Conservation (phyloP, 2,113 vertebrate species). For the Petrocephalus zakoni region DNA sequence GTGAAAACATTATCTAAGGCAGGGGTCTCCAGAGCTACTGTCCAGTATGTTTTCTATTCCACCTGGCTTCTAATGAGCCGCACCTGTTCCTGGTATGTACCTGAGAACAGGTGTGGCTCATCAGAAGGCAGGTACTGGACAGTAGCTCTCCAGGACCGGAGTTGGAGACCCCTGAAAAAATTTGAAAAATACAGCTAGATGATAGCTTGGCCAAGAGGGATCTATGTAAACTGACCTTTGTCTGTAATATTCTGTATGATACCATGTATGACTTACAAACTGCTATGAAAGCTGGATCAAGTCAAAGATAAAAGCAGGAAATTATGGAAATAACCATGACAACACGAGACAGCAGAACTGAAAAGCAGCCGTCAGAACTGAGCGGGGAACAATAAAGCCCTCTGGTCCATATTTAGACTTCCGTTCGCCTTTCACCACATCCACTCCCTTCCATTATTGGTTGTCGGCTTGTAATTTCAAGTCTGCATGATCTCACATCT, state of each 20-base stretch:
- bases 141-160: no score
- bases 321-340: background rate
- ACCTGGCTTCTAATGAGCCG: no score
- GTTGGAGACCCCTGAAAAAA: no score
- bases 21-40: no score
- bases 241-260: background rate
- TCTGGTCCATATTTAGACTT: background rate
- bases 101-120: no score
- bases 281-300: background rate
- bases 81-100: no score
- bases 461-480: background rate
- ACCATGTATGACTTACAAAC: background rate
- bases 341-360: background rate
- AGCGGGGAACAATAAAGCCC: background rate
- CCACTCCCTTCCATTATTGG: background rate
- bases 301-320: background rate
- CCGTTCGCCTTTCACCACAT: background rate
- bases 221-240: background rate
- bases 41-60: no score
- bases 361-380: background rate
- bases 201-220: no score
- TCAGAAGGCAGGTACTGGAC: no score
- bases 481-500: background rate
- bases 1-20: background rate
- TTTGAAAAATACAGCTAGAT: background rate